Evolutionary conservation across 2,888 invertebrate species (phyloP), one percentile per base, ranked within the genome.

Genomic region (Tachina fera): DNA sequence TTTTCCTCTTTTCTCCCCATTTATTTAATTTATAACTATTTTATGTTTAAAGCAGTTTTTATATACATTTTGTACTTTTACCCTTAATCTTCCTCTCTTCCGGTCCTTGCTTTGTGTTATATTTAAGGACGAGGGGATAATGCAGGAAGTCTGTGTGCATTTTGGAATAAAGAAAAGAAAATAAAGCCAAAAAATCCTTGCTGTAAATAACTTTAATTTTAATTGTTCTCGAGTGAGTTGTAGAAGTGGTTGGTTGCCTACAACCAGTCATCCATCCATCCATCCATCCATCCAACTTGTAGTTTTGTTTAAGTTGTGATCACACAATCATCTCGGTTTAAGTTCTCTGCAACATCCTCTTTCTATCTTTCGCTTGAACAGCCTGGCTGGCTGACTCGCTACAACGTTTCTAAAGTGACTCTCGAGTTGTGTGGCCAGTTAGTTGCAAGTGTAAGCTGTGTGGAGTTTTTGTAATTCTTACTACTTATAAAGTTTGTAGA

Each of bases 221-320:
- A 86, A 86, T 86, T 86, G 86, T 86, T 72, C 79, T 83, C 83
- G 31, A 86, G 86, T 86, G 83, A 72, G 72, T 80, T 83, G 86
- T 67, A 70, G 61, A 45, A 77, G 82, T 81, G 41, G 61, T 67
- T 60, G 13, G 68, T 82, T 68, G 60, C 47, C 75, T 70, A 47
- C 68, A 60, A 60, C 56, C 63, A 67, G 31, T 45, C 61, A 61
- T 51, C 49, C 61, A 63, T 13, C 49, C 49, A 49, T 49, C 6
- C 47, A 49, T 47, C 31, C 67, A 67, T 47, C 53, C 65, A 71
- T 47, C 39, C 78, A 78, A 60, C 45, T 60, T 74, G 60, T 76
- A 58, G 63, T 71, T 75, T 47, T 80, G 67, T 31, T 71, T 58
- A 65, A 70, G 61, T 81, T 81, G 11, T 70, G 71, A 80, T 84